Conservation (phyloP, 2,888 invertebrate genomes). For the Philopedon plagiatum region DNA sequence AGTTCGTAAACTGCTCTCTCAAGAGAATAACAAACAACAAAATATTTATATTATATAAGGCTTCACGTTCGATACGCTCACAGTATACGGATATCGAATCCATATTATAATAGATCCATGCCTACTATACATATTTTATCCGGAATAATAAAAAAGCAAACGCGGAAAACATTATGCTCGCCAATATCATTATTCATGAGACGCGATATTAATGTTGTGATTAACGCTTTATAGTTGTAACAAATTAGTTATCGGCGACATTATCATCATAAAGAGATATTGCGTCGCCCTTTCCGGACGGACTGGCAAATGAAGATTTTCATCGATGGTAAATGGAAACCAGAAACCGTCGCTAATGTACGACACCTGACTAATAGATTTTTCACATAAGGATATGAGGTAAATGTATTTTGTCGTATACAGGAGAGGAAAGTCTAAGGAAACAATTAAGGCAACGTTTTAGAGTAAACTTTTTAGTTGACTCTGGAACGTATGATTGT, state of each 20-base stretch:
- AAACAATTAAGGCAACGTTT: too few relatives aligned
- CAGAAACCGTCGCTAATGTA: constrained; percentile 8
- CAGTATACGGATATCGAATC: too few relatives aligned
- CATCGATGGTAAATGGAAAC: neutral
- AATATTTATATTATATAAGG: too few relatives aligned
- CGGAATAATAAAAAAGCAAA: neutral
- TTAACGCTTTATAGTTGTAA: constrained; percentile 19
- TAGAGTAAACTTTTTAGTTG: too few relatives aligned
- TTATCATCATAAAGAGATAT: constrained; percentile 11
- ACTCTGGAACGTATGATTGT: too few relatives aligned
- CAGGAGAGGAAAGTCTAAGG: neutral
- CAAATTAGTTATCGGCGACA: constrained; percentile 28
- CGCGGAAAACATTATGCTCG: neutral
- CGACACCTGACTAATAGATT: constrained; percentile 34
- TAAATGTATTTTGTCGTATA: neutral
- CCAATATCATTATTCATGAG: constrained; percentile 16
- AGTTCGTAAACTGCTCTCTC: too few relatives aligned
- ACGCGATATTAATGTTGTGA: constrained; percentile 27
- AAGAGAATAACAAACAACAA: too few relatives aligned
- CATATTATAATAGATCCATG: too few relatives aligned
- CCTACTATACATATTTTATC: too few relatives aligned
- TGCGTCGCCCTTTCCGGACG: constrained; percentile 23
- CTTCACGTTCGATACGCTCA: too few relatives aligned
- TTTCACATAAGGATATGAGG: neutral
- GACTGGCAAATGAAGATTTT: neutral